Evolutionary conservation across 2,888 invertebrate species (phyloP), one percentile per base, ranked within the genome.

Genomic region (Pristionchus japonicus): DNA sequence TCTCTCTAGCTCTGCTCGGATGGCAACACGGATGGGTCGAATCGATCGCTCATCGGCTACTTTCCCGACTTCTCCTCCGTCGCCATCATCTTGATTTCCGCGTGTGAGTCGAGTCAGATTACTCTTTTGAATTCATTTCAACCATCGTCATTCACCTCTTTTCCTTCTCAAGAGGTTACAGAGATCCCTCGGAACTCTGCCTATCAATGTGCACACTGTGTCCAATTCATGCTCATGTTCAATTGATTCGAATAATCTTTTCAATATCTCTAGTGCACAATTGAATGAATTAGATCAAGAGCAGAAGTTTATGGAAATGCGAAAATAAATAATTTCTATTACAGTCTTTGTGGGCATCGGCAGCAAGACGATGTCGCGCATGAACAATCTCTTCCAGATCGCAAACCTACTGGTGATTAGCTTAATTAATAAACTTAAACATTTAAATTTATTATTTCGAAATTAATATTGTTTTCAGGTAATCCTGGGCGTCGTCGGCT

Each of bases 401-500:
- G 77, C 87, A 20, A 87, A 87, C 61, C n/a, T 87, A 37, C 37
- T 87, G 17, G 87, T 87, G 34, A 40, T 7, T 87, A n/a, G 31
- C 9, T 31, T 57, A 52, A 27, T 43, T 43, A 20, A 64, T 70
- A 3, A 70, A 3, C 11, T 70, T 37, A 13, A 27, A n/a, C n/a
- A n/a, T n/a, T n/a, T 27, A 31, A 31, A 31, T 64, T 64, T 4
- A 70, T n/a, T 17, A 70, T 37, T 57, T 23, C 52, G n/a, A 37
- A 67, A 67, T 3, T 67, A 31, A 31, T 27, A 27, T 11, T 43
- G 3, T 43, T 43, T 86, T 13, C 49, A 85, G 88, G 85, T 89
- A 4, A 88, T 89, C 49, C 47, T 88, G 4, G 87, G 82, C 40
- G 88, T 90, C 23, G 84, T 89, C 34, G 83, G 82, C 52, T 74